Conservation (phyloP, 2,113 vertebrate species). For the Bambusicola thoracicus region DNA sequence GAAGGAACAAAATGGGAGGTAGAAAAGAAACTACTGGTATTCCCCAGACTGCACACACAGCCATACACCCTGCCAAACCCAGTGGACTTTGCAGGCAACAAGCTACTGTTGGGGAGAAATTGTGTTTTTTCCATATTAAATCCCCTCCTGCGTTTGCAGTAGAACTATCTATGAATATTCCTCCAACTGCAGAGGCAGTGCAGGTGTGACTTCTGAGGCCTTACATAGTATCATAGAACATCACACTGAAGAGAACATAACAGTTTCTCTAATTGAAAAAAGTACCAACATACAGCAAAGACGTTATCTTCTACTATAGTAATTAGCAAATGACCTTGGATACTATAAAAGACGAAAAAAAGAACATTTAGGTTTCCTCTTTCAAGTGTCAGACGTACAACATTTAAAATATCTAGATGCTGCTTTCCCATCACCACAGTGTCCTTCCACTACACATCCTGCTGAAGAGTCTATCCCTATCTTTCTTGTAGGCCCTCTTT, state of each 20-base stretch:
- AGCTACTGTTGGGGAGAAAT: background rate
- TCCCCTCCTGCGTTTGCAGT: background rate
- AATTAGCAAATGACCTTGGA: background rate
- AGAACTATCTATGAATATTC: background rate
- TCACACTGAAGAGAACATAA: background rate
- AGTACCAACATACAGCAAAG: background rate
- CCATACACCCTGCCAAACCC: background rate
- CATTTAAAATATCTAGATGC: background rate
- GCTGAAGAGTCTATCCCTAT: background rate
- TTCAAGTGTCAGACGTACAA: background rate
- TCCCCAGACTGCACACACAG: background rate
- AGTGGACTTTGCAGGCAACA: background rate
- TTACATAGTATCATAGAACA: background rate
- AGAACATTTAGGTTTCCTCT: background rate
- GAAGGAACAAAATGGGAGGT: conserved; percentile 19
- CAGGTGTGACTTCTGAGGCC: background rate
- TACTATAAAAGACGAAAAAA: background rate
- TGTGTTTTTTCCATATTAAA: background rate
- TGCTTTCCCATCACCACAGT: background rate
- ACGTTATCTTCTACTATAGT: background rate
- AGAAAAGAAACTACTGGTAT: background rate
- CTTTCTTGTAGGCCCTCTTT: background rate
- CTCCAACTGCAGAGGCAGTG: background rate
- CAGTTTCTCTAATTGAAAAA: background rate
- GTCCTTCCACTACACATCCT: background rate